phyloP scores from a whole-genome alignment of 2,888 invertebrate species.

The Nymphalis c-album region DNA sequence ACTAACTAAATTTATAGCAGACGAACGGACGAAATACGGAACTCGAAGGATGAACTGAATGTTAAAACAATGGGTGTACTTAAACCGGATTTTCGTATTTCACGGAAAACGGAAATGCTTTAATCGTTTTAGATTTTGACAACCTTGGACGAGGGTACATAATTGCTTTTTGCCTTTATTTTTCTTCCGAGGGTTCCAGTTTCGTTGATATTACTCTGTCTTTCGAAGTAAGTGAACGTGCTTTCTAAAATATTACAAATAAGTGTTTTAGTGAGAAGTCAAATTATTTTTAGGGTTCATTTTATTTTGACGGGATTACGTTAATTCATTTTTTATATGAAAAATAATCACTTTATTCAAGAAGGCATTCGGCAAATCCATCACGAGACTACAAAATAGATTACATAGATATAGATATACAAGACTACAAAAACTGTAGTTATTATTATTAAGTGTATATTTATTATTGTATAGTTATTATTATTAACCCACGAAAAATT shows the following conservation, averaged over 20 bases:
- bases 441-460: too few species aligned
- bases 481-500: too few species aligned
- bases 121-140: constrained; percentile 6
- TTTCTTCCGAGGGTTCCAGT: background rate
- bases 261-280: background rate
- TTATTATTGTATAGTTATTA: too few species aligned
- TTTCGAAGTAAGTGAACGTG: background rate
- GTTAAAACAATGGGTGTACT: constrained; percentile 1
- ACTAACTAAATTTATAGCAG: constrained; percentile 2
- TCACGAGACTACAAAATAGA: too few species aligned
- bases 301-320: too few species aligned
- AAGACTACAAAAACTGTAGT: too few species aligned
- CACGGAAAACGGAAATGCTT: constrained; percentile 1
- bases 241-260: background rate
- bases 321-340: too few species aligned
- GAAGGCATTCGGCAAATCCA: too few species aligned
- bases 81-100: background rate
- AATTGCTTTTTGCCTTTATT: constrained; percentile 8
- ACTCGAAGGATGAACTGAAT: constrained; percentile 4
- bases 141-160: constrained; percentile 8
- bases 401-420: too few species aligned
- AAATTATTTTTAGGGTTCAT: background rate
- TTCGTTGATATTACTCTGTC: background rate
- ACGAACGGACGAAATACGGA: constrained; percentile 1
- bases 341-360: too few species aligned